Evolutionary conservation across 2,888 invertebrate species (phyloP), one percentile per base, ranked within the genome.

Genomic region (Hemaris fuciformis): DNA sequence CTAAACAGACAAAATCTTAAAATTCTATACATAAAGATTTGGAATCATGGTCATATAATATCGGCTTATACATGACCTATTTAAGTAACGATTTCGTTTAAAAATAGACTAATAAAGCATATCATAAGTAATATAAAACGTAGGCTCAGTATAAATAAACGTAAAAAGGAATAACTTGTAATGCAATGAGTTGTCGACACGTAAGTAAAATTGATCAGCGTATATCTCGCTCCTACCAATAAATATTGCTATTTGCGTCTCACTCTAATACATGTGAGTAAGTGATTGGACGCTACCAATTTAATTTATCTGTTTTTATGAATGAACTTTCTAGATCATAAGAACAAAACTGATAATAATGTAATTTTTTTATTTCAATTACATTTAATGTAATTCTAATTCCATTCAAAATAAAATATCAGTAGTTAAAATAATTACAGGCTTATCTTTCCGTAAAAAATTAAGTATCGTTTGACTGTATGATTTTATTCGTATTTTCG

Each of bases 201-300:
- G 70, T 68, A 64, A 66, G 60, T 57, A 62, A 2, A 61, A 34
- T 41, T 61, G 64, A 59, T 62, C 60, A n/a, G 57, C 67, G 38
- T 45, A 46, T 69, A 22, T 81, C 74, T 74, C 76, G 69, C 67
- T 85, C 69, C 58, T 10, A 63, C 68, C 15, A 61, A 60, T 2
- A 0, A 2, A 7, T 31, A 41, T 48, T 31, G 31, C 41, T 85
- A 83, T 79, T 61, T 70, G 23, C 66, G 31, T 88, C 82, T 79
- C 84, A 67, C 63, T 87, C 81, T 80, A 65, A 80, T 88, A 86
- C 84, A 82, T 91, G 91, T 90, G 83, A 76, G 72, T 59, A 67
- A 64, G 67, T 75, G 82, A 89, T 88, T 87, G 89, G 91, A 70
- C 71, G 71, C 18, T 53, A 53, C 53, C 18, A 53, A 31, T 64